Base-by-base conservation (phyloP, 2,797 vertebrate species). In the Sebastes baramenuke region DNA sequence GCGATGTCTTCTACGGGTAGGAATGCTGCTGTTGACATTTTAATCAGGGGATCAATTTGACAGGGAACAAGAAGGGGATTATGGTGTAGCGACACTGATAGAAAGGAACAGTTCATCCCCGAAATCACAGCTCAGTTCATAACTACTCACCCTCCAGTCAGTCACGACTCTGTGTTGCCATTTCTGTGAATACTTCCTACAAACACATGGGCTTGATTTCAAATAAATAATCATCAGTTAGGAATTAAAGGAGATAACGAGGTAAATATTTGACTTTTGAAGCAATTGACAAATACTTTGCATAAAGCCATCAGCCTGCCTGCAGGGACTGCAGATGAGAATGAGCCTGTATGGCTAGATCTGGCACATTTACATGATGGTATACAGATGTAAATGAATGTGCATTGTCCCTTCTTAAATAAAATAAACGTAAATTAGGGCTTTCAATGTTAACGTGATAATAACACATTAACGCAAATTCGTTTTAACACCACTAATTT, bases 11-110 rank as follows among this genome's bases (percentile, higher is more conserved):
- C 6, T 42, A 3, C 1, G 32, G 16, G 64, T 16, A 42, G 18
- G 18, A 68, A 24, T 60, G 22, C 22, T 54, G 29, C 8, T 30
- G 30, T 30, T 56, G 67, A 62, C 71, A 75, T 75, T 77, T 80
- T 58, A 75, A 72, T 72, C 55, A 79, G 42, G 24, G 58, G 36
- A 38, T 32, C 5, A 13, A 78, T 80, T 58, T 88, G 67, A 65
- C 36, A 36, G 29, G 24, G 46, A 56, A 75, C 27, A 55, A 46
- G 38, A 59, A 49, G 22, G 38, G 72, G 72, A 72, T 79, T 71
- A 64, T 9, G 16, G 13, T n/a, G 58, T 3, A n/a, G 67, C 5
- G 2, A 49, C 38, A 46, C 34, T 46, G 46, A 64, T 52, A 52
- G 14, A 68, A 68, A 76, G 49, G 30, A 76, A 24, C 25, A 59